Evolutionary conservation across 2,113 vertebrate genomes (phyloP).

Genomic region (Mormyrus lacerda): DNA sequence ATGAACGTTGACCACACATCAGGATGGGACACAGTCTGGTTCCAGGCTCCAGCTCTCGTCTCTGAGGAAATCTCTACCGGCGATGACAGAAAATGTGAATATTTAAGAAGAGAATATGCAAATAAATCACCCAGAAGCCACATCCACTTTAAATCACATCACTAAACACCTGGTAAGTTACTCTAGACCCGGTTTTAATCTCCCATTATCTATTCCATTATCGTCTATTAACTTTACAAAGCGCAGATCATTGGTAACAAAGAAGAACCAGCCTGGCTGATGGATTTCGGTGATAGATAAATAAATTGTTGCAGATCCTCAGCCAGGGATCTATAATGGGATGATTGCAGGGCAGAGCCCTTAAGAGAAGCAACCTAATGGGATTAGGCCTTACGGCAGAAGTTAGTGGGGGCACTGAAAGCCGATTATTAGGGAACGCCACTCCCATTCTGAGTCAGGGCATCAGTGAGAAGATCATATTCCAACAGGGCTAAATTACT

Average conservation of each 20-base stretch:
- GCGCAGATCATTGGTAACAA: slow-evolving; percentile 18
- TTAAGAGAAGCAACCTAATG: slow-evolving; percentile 54
- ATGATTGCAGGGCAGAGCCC: slow-evolving; percentile 47
- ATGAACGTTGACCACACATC: background rate
- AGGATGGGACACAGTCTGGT: background rate
- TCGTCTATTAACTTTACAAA: slow-evolving; percentile 3
- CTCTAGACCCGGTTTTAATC: background rate
- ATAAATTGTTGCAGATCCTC: slow-evolving; percentile 55
- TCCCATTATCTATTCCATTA: background rate
- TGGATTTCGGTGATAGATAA: slow-evolving; percentile 50
- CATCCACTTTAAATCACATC: background rate
- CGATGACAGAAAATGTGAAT: background rate
- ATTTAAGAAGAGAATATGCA: background rate
- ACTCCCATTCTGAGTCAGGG: background rate
- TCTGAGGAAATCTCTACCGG: background rate
- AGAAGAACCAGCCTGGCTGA: slow-evolving; percentile 36
- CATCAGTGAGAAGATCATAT: background rate
- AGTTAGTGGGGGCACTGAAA: background rate
- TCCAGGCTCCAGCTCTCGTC: background rate
- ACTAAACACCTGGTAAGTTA: background rate
- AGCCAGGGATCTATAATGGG: slow-evolving; percentile 59
- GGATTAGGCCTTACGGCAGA: slow-evolving; percentile 49
- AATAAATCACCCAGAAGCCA: background rate
- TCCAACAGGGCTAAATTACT: background rate
- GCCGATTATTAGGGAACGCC: background rate